These are phyloP conservation scores for Lasioglossum baleicum DNA, from an alignment of 1,140 invertebrate genomes.

Conservation along the genomic window DNA sequence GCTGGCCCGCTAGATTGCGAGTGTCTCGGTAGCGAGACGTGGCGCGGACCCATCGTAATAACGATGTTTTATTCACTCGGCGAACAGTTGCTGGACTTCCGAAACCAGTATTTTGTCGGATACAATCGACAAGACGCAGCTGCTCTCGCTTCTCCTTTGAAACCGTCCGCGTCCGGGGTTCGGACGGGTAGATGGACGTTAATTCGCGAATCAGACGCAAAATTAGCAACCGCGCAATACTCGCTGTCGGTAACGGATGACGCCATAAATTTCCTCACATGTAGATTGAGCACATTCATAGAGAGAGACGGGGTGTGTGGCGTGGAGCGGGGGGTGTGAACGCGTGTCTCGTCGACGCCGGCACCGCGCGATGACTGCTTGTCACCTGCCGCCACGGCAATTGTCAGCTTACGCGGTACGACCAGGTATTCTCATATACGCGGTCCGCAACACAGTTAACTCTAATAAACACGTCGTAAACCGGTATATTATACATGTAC, in stretches of 20 bases:
- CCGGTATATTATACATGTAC: constrained; percentile 53
- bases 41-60: constrained; percentile 7
- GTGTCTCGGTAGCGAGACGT: constrained; percentile 14
- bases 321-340: background rate
- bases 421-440: constrained; percentile 45
- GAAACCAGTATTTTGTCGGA: constrained; percentile 7
- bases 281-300: constrained; percentile 39
- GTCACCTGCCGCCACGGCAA: constrained; percentile 59
- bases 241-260: constrained; percentile 63
- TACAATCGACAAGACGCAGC: constrained; percentile 4
- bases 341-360: constrained; percentile 38
- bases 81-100: constrained; percentile 15
- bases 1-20: constrained; percentile 35
- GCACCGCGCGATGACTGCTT: constrained; percentile 56
- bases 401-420: constrained; percentile 59
- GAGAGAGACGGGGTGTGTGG: background rate
- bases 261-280: constrained; percentile 64
- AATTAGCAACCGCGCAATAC: constrained; percentile 46
- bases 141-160: background rate
- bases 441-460: constrained; percentile 40
- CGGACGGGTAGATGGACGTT: constrained; percentile 12
- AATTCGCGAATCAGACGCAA: constrained; percentile 50
- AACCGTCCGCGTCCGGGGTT: background rate
- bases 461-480: constrained; percentile 67
- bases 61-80: constrained; percentile 33